Evolutionary conservation across 1,140 invertebrate species (phyloP).

Genomic region (Idris sp.): DNA sequence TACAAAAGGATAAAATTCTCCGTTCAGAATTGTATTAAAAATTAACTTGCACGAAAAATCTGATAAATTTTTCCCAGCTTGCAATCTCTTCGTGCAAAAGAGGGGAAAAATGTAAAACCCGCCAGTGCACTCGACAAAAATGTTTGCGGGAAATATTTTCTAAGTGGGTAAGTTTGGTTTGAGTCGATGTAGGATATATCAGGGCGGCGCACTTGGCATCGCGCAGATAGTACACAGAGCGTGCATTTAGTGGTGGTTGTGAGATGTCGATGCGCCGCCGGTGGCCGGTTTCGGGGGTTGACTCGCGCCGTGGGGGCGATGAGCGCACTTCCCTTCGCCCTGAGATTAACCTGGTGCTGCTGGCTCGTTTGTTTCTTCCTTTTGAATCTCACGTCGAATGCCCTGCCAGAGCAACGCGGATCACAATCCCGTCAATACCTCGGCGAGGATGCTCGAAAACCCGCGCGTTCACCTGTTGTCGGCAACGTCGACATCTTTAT

Average conservation of each 20-base stretch:
- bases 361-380: constrained; percentile 71
- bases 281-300: constrained; percentile 77
- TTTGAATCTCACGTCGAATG: constrained; percentile 63
- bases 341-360: constrained; percentile 74
- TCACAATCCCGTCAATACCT: constrained; percentile 15
- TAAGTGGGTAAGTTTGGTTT: constrained; percentile 6
- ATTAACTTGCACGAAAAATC: too few relatives aligned
- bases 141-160: constrained; percentile 9
- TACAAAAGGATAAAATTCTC: too few relatives aligned
- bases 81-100: too few relatives aligned
- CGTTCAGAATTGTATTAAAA: too few relatives aligned
- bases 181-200: constrained; percentile 30
- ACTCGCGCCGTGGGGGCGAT: constrained; percentile 78
- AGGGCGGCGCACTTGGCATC: constrained; percentile 49
- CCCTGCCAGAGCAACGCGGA: constrained; percentile 44
- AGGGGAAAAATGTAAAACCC: too few relatives aligned
- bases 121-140: neutral
- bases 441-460: constrained; percentile 59
- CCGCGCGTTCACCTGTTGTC: constrained; percentile 33
- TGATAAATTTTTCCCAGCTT: too few relatives aligned
- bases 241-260: constrained; percentile 50
- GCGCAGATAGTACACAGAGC: constrained; percentile 58
- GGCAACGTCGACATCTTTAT: constrained; percentile 60
- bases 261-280: constrained; percentile 77
- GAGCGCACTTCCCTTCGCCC: constrained; percentile 76